These are phyloP conservation scores for Phoxinus dragarum DNA, from an alignment of 2,797 vertebrate species.

Conservation along the genomic window DNA sequence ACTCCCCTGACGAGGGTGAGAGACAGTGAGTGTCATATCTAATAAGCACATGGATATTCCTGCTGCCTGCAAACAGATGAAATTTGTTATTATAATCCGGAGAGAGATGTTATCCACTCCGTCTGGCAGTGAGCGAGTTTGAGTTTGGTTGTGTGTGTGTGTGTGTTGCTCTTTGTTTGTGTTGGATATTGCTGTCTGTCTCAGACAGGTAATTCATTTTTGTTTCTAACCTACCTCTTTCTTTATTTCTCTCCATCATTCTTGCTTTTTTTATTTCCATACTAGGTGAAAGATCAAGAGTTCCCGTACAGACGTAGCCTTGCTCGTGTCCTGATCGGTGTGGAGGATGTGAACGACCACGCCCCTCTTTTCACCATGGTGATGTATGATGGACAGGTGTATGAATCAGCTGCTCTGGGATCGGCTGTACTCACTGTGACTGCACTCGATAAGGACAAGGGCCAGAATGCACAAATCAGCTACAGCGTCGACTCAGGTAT, in stretches of 20 bases:
- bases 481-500: constrained; percentile 96
- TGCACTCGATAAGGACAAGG: constrained; percentile 96
- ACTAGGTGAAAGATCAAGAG: constrained; percentile 96
- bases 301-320: constrained; percentile 94
- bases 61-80: constrained; percentile 47
- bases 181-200: constrained; percentile 33
- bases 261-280: neutral
- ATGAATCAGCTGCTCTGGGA: constrained; percentile 94
- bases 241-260: neutral
- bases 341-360: constrained; percentile 96
- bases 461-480: constrained; percentile 90
- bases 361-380: constrained; percentile 92
- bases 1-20: constrained; percentile 36
- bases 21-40: constrained; percentile 43
- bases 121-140: constrained; percentile 37
- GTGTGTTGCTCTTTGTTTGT: constrained; percentile 9
- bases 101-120: constrained; percentile 53
- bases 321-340: constrained; percentile 89
- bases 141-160: constrained; percentile 24
- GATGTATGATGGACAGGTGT: constrained; percentile 90
- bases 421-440: constrained; percentile 94
- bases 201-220: constrained; percentile 14
- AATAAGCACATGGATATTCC: constrained; percentile 52
- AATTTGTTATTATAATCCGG: constrained; percentile 58
- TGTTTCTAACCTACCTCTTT: constrained; percentile 13